A percentile compares a stretch with the other conserved stretches of the same genome.
Evolutionary conservation across 1,140 invertebrate species (phyloP).

Genomic region (Rhopalosiphum maidis): DNA sequence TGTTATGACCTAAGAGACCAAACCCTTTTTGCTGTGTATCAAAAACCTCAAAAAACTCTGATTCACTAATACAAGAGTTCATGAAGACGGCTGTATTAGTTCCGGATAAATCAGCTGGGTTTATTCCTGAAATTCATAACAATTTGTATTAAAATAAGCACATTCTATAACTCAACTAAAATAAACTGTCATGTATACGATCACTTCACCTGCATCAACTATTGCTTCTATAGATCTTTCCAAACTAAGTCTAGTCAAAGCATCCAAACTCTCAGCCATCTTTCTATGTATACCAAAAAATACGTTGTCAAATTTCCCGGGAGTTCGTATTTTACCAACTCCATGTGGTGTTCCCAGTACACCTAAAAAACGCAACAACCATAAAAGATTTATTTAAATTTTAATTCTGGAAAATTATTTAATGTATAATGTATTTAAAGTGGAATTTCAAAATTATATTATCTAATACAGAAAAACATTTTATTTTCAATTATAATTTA

Average conservation of each 20-base stretch:
- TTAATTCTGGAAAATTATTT: background rate
- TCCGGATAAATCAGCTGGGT: conserved; percentile 66
- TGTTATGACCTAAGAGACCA: conserved; percentile 70
- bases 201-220: conserved; percentile 60
- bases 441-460: background rate
- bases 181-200: background rate
- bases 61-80: conserved; percentile 62
- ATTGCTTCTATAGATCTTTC: conserved; percentile 61
- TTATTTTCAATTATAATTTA: background rate
- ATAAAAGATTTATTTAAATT: background rate
- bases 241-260: conserved; percentile 59
- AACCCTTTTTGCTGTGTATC: conserved; percentile 64
- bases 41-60: conserved; percentile 59
- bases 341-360: conserved; percentile 58
- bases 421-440: background rate
- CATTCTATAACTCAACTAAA: background rate
- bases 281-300: conserved; percentile 61
- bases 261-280: conserved; percentile 59
- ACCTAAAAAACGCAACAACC: conserved; percentile 54
- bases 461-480: background rate
- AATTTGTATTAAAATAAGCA: background rate
- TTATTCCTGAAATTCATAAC: conserved; percentile 64
- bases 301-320: conserved; percentile 60
- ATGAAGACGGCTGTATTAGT: conserved; percentile 69
- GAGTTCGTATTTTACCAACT: conserved; percentile 59